Conservation (phyloP, 1,140 invertebrate genomes). For the Caenorhabditis remanei region DNA sequence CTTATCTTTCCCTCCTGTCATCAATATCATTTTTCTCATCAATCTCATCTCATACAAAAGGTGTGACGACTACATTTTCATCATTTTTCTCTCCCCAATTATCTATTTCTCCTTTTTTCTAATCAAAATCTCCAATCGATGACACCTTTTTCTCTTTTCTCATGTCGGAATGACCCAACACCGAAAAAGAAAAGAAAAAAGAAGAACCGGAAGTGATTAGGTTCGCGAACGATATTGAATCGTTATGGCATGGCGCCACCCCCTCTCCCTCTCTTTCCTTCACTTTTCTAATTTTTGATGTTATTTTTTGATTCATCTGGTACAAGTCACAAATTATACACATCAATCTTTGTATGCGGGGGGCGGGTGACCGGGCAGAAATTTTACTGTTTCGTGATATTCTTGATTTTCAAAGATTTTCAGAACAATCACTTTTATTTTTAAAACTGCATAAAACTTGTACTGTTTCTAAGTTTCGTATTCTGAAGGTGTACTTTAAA, state of each 20-base stretch:
- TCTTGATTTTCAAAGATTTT: too few species aligned
- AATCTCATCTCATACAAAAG: neutral
- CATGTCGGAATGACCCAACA: too few species aligned
- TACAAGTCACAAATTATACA: neutral
- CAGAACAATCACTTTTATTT: too few species aligned
- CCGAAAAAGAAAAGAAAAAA: too few species aligned
- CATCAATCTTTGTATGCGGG: neutral
- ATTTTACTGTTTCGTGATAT: too few species aligned
- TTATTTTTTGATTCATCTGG: neutral
- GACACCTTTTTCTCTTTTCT: neutral
- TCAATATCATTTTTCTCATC: neutral
- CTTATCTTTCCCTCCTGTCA: neutral
- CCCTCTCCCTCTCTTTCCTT: neutral
- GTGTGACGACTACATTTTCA: constrained; percentile 21
- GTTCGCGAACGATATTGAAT: too few species aligned
- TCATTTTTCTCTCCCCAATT: neutral
- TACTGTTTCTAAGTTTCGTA: too few species aligned
- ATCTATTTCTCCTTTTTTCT: neutral
- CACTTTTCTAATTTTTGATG: too few species aligned
- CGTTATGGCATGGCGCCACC: neutral
- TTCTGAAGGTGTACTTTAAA: too few species aligned
- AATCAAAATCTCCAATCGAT: neutral
- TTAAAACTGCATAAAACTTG: too few species aligned
- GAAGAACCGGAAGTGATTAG: too few species aligned
- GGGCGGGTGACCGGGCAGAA: too few species aligned